These are phyloP conservation scores for Amphiduros pacificus DNA, from an alignment of 2,888 invertebrate genomes.

Conservation along the genomic window DNA sequence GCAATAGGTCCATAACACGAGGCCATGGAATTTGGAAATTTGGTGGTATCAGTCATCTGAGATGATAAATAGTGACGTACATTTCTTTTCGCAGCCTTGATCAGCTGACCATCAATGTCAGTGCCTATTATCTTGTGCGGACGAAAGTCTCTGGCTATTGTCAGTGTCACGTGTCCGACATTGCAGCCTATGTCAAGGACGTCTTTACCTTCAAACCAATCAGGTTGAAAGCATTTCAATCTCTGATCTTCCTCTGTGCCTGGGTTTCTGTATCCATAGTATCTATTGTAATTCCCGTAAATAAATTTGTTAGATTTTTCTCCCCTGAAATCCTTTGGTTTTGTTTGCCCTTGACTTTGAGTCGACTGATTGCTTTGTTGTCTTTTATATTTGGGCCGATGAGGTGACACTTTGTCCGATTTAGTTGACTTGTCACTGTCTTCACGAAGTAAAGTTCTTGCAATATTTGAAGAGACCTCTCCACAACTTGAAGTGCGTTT, in stretches of 20 bases:
- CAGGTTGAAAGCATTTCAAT: slow-evolving; percentile 77
- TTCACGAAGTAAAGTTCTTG: not conserved
- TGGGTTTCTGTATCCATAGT: slow-evolving; percentile 91
- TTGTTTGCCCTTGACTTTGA: not conserved
- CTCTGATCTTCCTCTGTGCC: slow-evolving; percentile 77
- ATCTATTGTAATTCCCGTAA: slow-evolving; percentile 95
- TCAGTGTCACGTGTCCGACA: slow-evolving; percentile 90
- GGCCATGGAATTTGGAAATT: slow-evolving; percentile 86
- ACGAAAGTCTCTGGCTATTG: slow-evolving; percentile 81
- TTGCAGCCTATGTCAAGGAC: slow-evolving; percentile 98
- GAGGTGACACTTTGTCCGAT: slow-evolving; percentile 17
- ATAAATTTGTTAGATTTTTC: slow-evolving; percentile 76
- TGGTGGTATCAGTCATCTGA: slow-evolving; percentile 21
- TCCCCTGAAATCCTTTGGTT: not conserved
- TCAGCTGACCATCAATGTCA: slow-evolving; percentile 89
- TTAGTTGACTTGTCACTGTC: slow-evolving; percentile 14
- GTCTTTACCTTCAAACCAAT: slow-evolving; percentile 85
- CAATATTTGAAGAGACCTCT: slow-evolving; percentile 3
- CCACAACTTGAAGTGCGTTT: slow-evolving; percentile 40
- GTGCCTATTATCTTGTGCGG: slow-evolving; percentile 87
- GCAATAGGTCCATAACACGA: slow-evolving; percentile 81
- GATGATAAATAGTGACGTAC: slow-evolving; percentile 69
- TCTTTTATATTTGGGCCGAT: slow-evolving; percentile 14
- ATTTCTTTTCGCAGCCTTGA: slow-evolving; percentile 75
- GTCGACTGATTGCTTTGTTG: slow-evolving; percentile 3